A percentile compares a stretch with the other conserved stretches of the same genome.
Evolutionary conservation across 2,888 invertebrate genomes (phyloP).

Genomic region (Drosophila sordidula): DNA sequence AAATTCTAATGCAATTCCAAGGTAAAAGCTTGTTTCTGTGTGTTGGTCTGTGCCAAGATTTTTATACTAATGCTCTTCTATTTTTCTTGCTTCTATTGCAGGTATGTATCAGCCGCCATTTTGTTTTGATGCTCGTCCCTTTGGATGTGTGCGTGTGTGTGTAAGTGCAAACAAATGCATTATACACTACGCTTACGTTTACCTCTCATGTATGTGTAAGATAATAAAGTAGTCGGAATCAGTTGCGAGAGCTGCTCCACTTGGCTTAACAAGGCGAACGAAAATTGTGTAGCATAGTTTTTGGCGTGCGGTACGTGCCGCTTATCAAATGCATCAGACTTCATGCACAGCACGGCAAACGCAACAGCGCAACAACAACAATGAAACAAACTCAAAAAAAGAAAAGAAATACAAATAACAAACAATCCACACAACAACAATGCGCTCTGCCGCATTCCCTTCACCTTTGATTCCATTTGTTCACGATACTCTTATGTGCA

Average conservation of each 20-base stretch:
- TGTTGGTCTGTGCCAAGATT: slow-evolving; percentile 54
- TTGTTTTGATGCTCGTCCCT: slow-evolving; percentile 45
- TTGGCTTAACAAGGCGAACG: slow-evolving; percentile 45
- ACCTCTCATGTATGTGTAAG: slow-evolving; percentile 41
- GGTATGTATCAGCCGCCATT: slow-evolving; percentile 70
- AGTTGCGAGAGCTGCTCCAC: slow-evolving; percentile 41
- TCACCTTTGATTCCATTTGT: slow-evolving; percentile 27
- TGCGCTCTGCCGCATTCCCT: slow-evolving; percentile 23
- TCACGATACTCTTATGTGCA: slow-evolving; percentile 21
- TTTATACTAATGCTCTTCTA: slow-evolving; percentile 55
- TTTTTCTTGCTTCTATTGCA: slow-evolving; percentile 59
- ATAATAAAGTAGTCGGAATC: slow-evolving; percentile 71
- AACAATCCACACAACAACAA: slow-evolving; percentile 26
- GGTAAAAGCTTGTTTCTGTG: slow-evolving; percentile 22
- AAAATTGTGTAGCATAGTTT: slow-evolving; percentile 57
- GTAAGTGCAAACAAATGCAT: slow-evolving; percentile 66
- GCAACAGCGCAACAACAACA: slow-evolving; percentile 19
- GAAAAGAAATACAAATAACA: slow-evolving; percentile 15
- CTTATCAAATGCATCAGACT: slow-evolving; percentile 77
- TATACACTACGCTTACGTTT: slow-evolving; percentile 36
- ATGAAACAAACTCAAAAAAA: not conserved
- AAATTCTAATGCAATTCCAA: slow-evolving; percentile 73
- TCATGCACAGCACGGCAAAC: slow-evolving; percentile 48
- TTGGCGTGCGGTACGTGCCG: slow-evolving; percentile 73
- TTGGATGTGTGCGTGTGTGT: not conserved